Conservation (phyloP, 2,113 vertebrate species). For the Eidolon helvum region DNA sequence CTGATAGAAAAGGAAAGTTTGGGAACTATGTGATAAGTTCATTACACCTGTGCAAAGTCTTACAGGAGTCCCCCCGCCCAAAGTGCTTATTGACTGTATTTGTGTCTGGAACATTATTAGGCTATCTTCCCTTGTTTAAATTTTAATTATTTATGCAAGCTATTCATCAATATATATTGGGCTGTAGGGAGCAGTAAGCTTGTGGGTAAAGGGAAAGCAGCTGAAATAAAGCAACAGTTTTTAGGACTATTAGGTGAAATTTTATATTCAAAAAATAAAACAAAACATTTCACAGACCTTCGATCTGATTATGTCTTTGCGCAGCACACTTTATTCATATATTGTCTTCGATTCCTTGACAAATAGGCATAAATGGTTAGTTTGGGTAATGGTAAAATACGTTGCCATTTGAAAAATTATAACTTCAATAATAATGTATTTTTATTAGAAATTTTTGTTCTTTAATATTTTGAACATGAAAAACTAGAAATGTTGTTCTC, state of each 20-base stretch:
- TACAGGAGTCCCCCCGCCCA: too few relatives aligned
- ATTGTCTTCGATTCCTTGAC: background rate
- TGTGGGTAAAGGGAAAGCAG: background rate
- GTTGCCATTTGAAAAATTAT: background rate
- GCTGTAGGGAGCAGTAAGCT: background rate
- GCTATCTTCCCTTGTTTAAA: background rate
- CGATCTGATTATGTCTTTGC: background rate
- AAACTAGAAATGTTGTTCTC: conserved; percentile 33
- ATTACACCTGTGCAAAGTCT: background rate
- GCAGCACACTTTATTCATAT: background rate
- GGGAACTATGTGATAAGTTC: background rate
- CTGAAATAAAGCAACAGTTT: background rate
- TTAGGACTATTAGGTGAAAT: background rate
- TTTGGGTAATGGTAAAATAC: background rate
- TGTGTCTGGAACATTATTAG: background rate
- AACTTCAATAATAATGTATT: background rate
- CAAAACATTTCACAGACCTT: background rate
- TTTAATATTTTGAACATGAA: conserved; percentile 7
- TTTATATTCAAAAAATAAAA: background rate
- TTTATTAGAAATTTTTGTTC: background rate
- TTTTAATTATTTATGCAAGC: background rate
- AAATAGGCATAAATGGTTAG: background rate
- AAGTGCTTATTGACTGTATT: background rate
- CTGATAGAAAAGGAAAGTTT: background rate
- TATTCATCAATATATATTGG: background rate